A percentile compares a stretch with the other conserved stretches of the same genome.
Evolutionary conservation across 35 echinoderm and acorn worm genomes (phyloP).

Genomic region (Strongylocentrotus purpuratus): DNA sequence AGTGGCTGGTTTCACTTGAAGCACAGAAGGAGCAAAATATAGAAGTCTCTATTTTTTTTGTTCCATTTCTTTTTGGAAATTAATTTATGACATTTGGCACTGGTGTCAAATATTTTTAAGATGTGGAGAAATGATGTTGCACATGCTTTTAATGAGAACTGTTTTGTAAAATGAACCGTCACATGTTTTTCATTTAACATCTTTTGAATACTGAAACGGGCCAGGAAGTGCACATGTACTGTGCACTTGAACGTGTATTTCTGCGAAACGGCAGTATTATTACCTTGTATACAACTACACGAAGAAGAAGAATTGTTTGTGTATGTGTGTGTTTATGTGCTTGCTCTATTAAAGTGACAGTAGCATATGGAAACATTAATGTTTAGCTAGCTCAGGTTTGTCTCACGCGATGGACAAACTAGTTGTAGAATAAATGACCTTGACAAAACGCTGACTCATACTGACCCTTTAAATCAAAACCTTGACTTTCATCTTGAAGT

Average conservation of each 20-base stretch:
- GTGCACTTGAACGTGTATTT: not conserved
- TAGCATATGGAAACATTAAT: not conserved
- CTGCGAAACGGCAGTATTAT: not conserved
- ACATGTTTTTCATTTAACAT: not conserved
- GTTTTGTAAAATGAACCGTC: not conserved
- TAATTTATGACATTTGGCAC: constrained; percentile 30
- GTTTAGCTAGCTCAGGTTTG: not conserved
- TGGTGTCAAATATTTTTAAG: constrained; percentile 20
- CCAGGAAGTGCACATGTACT: not conserved
- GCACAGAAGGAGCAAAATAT: not conserved
- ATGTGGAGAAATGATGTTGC: not conserved
- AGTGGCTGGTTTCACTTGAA: constrained; percentile 34
- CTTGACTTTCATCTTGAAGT: constrained; percentile 11
- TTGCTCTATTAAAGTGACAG: not conserved
- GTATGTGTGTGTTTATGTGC: not conserved
- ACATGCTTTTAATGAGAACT: constrained; percentile 5
- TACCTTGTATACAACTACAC: not conserved
- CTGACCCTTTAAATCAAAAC: not conserved
- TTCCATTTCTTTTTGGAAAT: constrained; percentile 26
- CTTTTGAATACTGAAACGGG: not conserved
- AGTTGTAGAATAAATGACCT: not conserved
- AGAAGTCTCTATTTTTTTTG: not conserved
- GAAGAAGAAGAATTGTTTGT: not conserved
- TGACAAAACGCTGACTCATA: not conserved
- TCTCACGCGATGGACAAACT: not conserved